Base-by-base conservation (phyloP, 2,888 invertebrate genomes). In the Drosophila pegasa region DNA sequence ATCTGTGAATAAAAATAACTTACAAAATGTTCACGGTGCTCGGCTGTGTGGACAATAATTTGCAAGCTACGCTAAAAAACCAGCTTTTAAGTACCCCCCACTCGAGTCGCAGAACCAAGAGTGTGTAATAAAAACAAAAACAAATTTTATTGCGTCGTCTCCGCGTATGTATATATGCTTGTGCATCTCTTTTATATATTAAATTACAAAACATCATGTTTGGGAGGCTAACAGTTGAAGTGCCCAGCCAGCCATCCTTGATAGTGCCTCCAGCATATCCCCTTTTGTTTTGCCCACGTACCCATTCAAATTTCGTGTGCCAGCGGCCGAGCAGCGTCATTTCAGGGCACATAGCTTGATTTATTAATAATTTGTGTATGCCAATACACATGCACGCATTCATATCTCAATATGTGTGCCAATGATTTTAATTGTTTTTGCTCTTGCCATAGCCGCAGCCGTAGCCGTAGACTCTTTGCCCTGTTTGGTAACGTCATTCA, bases 401-500 rank as follows among this genome's bases (percentile, higher is more conserved):
- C 3, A 16, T 27, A 25, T 55, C 18, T 37, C 12, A 64, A 31
- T 52, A 48, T 47, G 18, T 56, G 40, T 47, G 33, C 45, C 33
- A 40, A 35, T 41, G 33, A 60, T 52, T 54, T 55, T 48, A 52
- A 61, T 75, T 68, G 68, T 57, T 75, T 47, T 67, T 71, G 58
- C 61, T 37, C 22, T 59, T 55, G 31, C 47, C 51, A 45, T 52
- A 43, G 20, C 56, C 33, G 25, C 55, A 45, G 20, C 31, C 16
- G 18, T 25, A 48, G 18, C 33, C 33, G 22, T 22, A 35, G 22
- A 9, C 63, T 56, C 67, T 62, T 60, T 60, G 59, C 68, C 66
- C 52, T 68, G 64, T 79, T 84, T 82, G 81, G 76, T 79, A 86
- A 80, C 82, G 86, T 85, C 80, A 83, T 82, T 82, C 80, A 83